Base-by-base conservation (phyloP, 2,888 invertebrate genomes). In the Pharmacophagus antenor region DNA sequence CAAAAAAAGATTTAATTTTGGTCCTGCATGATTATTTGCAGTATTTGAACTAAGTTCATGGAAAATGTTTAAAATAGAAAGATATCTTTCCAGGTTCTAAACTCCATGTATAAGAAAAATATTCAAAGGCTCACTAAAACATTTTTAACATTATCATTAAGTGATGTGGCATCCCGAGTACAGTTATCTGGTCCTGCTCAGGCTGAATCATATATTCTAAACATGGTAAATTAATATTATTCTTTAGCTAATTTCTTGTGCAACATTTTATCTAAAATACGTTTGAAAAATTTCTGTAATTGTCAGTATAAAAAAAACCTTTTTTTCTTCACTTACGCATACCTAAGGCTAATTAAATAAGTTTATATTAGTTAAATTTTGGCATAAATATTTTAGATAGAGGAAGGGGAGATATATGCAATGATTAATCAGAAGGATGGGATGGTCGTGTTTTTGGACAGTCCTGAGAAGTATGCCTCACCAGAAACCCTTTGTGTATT, bases 351-450 rank as follows among this genome's bases (percentile, higher is more conserved):
- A n/a, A n/a, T n/a, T n/a, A n/a, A n/a, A n/a, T 37, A 15, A 27
- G 10, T 3, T 37, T 37, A n/a, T 37, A 3, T 31, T 12, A 12
- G 31, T 31, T 12, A 31, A 31, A 8, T 31, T 23, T n/a, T n/a
- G n/a, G 42, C 25, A n/a, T 47, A 25, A 10, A 47, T 27, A 63
- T 72, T 72, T 31, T 71, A 98, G 98, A 99, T 99, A 74, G 98
- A 98, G 88, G 97, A 98, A 80, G 96, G 97, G 57, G 98, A 98
- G 91, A 99, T 99, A 71, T 98, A 95, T 89, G 99, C 99, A 23
- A 96, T 96, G 73, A 98, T 99, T 68, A 98, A 98, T 89, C 97
- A 98, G 88, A 97, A 97, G 84, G 98, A 99, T 87, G 98, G 99
- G 15, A 99, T 99, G 98, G 98, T 99, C 17, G 93, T 97, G 56